Conservation (phyloP, 2,797 vertebrate genomes). For the Avahi laniger region DNA sequence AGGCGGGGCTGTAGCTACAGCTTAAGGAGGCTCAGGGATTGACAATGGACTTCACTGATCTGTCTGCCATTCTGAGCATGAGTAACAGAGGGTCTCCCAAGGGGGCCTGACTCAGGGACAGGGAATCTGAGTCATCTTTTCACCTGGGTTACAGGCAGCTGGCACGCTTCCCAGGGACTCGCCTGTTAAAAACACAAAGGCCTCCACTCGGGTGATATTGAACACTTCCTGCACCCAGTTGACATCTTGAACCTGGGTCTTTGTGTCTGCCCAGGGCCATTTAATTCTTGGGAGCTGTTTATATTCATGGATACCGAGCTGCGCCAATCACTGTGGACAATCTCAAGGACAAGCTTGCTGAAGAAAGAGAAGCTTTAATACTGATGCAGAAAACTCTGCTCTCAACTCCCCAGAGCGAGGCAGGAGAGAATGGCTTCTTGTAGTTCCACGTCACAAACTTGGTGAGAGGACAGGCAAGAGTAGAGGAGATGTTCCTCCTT, state of each 20-base stretch:
- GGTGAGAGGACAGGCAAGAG: background rate
- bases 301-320: background rate
- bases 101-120: background rate
- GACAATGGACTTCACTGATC: constrained; percentile 42
- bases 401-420: background rate
- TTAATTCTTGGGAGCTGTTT: constrained; percentile 2
- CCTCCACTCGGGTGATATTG: background rate
- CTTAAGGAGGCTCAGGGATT: constrained; percentile 17
- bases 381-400: background rate
- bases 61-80: background rate
- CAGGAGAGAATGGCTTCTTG: background rate
- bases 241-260: constrained; percentile 8
- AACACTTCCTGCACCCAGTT: constrained; percentile 29
- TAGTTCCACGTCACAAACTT: background rate
- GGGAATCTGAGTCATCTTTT: constrained; percentile 40
- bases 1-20: background rate
- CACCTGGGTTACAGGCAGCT: constrained; percentile 26
- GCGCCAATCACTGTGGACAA: background rate
- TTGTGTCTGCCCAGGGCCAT: background rate
- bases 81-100: background rate
- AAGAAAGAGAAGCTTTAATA: background rate
- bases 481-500: background rate
- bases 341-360: background rate
- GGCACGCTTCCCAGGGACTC: constrained; percentile 15
- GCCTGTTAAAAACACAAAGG: constrained; percentile 9